These are phyloP conservation scores for Chrysogorgia sp. DNA, from an alignment of 92 coral and sea anemone species.

Conservation along the genomic window DNA sequence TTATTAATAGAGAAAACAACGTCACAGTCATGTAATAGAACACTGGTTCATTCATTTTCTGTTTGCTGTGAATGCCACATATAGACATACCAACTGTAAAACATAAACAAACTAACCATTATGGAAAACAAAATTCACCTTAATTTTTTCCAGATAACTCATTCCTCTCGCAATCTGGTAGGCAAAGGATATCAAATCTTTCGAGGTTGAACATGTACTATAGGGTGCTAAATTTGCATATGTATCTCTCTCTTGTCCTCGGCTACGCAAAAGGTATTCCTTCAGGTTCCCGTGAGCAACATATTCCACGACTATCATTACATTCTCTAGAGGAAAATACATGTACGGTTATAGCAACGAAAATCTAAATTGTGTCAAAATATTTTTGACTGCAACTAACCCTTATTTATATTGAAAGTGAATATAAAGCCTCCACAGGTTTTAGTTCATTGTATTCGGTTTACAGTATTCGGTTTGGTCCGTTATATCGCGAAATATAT, in stretches of 20 bases:
- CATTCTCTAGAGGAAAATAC: constrained; percentile 51
- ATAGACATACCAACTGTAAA: not conserved
- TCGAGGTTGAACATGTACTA: constrained; percentile 75
- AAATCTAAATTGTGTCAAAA: no score
- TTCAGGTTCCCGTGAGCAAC: constrained; percentile 80
- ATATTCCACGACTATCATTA: constrained; percentile 88
- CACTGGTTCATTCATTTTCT: no score
- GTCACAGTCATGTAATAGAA: no score
- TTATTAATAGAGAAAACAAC: no score
- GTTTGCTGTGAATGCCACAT: no score
- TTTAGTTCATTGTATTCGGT: no score
- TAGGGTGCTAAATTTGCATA: constrained; percentile 89
- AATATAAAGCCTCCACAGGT: no score
- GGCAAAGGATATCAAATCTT: constrained; percentile 87
- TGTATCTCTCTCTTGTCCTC: constrained; percentile 59
- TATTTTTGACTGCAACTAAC: no score
- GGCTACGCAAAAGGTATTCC: constrained; percentile 74
- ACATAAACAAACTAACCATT: not conserved
- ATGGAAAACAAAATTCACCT: constrained; percentile 52
- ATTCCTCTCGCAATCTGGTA: constrained; percentile 97
- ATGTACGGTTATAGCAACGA: not conserved
- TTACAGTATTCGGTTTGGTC: no score
- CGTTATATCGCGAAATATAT: no score
- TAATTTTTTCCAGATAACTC: constrained; percentile 85
- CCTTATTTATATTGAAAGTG: no score